Conservation (phyloP, 2,113 vertebrate species). For the Colossoma macropomum region DNA sequence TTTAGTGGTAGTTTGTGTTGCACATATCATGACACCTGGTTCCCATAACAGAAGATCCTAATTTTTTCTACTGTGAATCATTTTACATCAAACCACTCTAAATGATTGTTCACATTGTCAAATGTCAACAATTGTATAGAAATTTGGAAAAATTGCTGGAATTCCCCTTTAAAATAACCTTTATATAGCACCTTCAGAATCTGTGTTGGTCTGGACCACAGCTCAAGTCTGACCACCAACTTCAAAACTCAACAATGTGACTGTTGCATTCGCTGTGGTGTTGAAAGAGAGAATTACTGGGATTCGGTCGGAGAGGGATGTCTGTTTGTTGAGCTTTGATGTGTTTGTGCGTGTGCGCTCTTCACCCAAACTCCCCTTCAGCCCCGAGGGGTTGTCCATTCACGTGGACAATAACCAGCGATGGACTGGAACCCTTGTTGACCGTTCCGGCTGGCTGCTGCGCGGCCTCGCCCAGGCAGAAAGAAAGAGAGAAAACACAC, state of each 20-base stretch:
- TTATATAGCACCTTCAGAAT: background rate
- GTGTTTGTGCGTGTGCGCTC: conserved; percentile 58
- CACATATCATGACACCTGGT: no score
- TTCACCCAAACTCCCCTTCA: conserved; percentile 58
- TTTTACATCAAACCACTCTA: no score
- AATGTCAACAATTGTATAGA: no score
- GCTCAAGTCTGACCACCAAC: background rate
- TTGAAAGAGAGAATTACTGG: conserved; percentile 8
- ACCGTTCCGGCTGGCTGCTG: conserved; percentile 81
- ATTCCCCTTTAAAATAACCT: no score
- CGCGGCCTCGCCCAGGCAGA: conserved; percentile 69
- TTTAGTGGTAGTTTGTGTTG: no score
- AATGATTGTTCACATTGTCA: no score
- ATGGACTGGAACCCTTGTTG: conserved; percentile 85
- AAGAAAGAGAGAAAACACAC: conserved; percentile 31
- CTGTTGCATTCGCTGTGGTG: background rate
- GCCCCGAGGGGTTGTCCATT: conserved; percentile 57
- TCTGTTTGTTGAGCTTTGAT: conserved; percentile 93
- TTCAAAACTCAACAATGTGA: conserved; percentile 1
- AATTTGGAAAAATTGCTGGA: no score
- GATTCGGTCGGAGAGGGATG: conserved; percentile 39
- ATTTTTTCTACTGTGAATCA: no score
- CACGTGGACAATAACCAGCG: conserved; percentile 85
- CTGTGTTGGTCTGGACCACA: background rate
- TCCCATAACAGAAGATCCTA: no score